Evolutionary conservation across 1,140 invertebrate species (phyloP), one percentile per base, ranked within the genome.

Genomic region (Drosophila bocqueti): DNA sequence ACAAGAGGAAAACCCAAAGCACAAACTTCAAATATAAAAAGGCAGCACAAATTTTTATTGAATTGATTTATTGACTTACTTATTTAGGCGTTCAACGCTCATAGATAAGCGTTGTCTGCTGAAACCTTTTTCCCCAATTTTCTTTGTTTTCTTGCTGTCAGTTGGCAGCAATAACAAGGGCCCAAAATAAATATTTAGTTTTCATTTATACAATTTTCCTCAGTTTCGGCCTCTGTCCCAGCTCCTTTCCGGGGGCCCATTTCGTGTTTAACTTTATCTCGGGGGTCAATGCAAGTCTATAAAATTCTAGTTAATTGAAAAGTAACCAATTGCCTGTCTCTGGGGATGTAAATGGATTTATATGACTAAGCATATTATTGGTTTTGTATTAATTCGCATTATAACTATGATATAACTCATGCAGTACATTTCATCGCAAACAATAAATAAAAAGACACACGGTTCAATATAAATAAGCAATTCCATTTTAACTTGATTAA

Each of bases 41-140:
- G 79, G 75, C 81, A 75, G 68, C 66, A 73, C 46, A 78, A 79
- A 90, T 91, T 91, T 87, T 81, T 91, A 89, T 91, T 84, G 76
- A 90, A 91, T 90, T 90, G 85, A 90, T 90, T 90, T 90, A 90
- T 90, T 90, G 85, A 90, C 86, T 90, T 90, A 85, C 79, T 90
- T 91, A 86, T 91, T 90, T 85, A 85, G 85, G 81, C 81, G 81
- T 72, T 83, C 64, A 66, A 50, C 72, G 67, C 81, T 81, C 85
- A 81, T 89, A 90, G 84, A 81, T 87, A 89, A 82, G 36, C 59
- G 58, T 38, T 46, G 45, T 29, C 61, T 74, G 46, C 62, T 77
- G 50, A 4, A 63, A 79, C 79, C 74, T 79, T 81, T 87, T 90
- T 71, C 61, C 61, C 65, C 63, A 52, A 76, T 71, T 65, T 76